Evolutionary conservation across 2,797 vertebrate species (phyloP).

Genomic region (Nyctibius grandis): DNA sequence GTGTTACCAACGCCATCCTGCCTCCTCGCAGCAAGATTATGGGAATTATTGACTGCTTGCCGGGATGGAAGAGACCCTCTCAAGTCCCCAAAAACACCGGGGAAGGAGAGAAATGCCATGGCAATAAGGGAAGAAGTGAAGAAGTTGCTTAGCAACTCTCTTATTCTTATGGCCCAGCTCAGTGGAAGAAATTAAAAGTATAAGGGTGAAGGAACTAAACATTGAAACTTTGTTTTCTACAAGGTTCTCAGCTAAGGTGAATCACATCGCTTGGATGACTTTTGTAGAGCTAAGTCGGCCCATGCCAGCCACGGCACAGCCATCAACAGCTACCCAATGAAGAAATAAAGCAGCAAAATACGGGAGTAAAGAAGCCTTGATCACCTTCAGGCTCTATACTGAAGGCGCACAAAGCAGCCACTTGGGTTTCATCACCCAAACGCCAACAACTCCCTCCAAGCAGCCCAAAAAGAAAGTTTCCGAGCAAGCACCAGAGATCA

Average conservation of each 20-base stretch:
- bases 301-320: neutral
- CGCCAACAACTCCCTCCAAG: neutral
- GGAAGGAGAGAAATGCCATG: neutral
- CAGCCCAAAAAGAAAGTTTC: neutral
- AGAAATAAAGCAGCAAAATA: neutral
- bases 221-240: neutral
- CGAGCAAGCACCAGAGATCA: neutral
- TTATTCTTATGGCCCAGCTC: neutral
- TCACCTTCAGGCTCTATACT: neutral
- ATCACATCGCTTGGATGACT: neutral
- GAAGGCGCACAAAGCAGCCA: neutral
- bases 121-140: neutral
- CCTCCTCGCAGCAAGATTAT: rapidly evolving
- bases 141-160: conserved; percentile 3
- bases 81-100: neutral
- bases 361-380: neutral
- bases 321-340: neutral
- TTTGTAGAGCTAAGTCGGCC: neutral
- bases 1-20: neutral
- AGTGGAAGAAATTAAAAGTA: neutral
- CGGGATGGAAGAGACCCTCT: neutral
- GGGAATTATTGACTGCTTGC: neutral
- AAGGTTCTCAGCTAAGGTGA: neutral
- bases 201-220: neutral
- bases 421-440: neutral